Evolutionary conservation across 2,797 vertebrate species (phyloP), one percentile per base, ranked within the genome.

Genomic region (Chrosomus eos): DNA sequence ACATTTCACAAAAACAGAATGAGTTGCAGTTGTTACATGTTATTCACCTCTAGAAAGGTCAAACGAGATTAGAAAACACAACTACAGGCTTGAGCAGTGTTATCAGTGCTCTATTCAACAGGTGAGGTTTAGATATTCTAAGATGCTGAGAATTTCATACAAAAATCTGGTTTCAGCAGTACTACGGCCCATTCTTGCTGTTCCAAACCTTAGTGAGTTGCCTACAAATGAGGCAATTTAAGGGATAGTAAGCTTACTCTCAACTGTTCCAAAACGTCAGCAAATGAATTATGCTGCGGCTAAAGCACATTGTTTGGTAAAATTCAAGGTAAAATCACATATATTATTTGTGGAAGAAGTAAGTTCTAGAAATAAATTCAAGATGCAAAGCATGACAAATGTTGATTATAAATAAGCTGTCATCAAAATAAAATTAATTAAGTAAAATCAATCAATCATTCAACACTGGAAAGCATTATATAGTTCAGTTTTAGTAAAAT

Each of bases 1-100:
- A 64, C 82, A 81, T 84, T 48, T 55, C 45, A 66, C 26, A 38
- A 76, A 79, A 84, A 45, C 36, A 67, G 68, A 76, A 53, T 67
- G 13, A 4, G 31, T 26, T 51, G 9, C 38, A 70, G 16, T 55
- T 51, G 38, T 73, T 48, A 53, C 45, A 19, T 26, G 9, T 68
- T 45, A 36, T 43, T 82, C 43, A 74, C 21, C n/a, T 82, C 31
- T 36, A 45, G 31, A 82, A 64, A 73, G 58, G 71, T 51, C 58
- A 74, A 74, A 74, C 23, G 1, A 82, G 68, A 81, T 71, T 72
- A 60, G n/a, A 68, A 68, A 80, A 68, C 23, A 68, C 45, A 62
- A 45, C 38, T 62, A 45, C 33, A 66, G 16, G 6, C 18, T 40
- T 48, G 76, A 48, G 76, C 10, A 16, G 60, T 48, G 40, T 83